Base-by-base conservation (phyloP, 2,888 invertebrate species). In the Ditylenchus weischeri region DNA sequence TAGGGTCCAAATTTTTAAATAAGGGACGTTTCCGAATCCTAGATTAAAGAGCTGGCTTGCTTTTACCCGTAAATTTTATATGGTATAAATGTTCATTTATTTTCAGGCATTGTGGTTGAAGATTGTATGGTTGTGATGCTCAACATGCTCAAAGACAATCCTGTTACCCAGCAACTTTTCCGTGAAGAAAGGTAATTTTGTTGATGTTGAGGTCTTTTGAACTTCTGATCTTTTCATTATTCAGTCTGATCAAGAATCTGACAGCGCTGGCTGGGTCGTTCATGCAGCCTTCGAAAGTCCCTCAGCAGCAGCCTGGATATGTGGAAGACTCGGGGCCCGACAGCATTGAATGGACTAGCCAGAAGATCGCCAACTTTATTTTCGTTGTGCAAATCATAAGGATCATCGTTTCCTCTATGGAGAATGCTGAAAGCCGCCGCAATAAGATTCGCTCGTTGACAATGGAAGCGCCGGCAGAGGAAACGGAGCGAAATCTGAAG, bases 131-230 rank as follows among this genome's bases (percentile, higher is more conserved):
- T 92, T 51, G 86, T 98, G 3, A 90, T 98, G 88, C 85, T 94
- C 65, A 96, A 94, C 86, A 87, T 99, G 64, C 85, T 99, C 15
- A 90, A 90, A 82, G 93, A 93, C 80, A 99, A 99, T 84, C 89
- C 91, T 15, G 94, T 93, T 77, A 99, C 99, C 85, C 96, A 96
- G 75, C 94, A 92, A 83, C 93, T 95, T 83, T 98, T 99, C 83
- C 92, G 94, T 85, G 98, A 99, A 86, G 94, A 73, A n/a, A 65
- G 69, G 70, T 70, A 29, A 19, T 13, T 59, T 6, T 38, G 11
- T 15, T 18, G 11, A 23, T 5, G 7, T 54, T 54, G 11, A 15
- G 29, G 11, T 7, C 2, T 13, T 2, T 29, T 54, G n/a, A n/a
- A n/a, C n/a, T 7, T n/a, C n/a, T 5, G 2, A 15, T 6, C 3